Evolutionary conservation across 2,888 invertebrate genomes (phyloP), one percentile per base, ranked within the genome.

Genomic region (Clepsis dumicolana): DNA sequence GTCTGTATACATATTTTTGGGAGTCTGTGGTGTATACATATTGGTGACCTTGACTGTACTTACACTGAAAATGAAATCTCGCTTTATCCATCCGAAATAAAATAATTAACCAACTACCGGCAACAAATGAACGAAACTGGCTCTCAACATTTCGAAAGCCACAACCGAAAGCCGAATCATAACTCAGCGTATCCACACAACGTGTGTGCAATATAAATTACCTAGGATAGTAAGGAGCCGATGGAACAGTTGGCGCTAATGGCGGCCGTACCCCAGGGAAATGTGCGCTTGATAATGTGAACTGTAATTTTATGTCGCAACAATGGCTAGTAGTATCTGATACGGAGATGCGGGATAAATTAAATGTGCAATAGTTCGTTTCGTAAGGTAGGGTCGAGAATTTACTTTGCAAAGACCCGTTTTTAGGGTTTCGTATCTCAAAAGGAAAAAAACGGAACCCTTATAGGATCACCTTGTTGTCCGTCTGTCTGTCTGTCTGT

Each of bases 231-330:
- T 81, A 80, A 80, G 79, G 74, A 77, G 73, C 73, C 78, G 75
- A 85, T 83, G 89, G 88, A 91, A 91, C 93, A 93, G 93, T 92
- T 93, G 93, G 90, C 87, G 89, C 82, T 92, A 93, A 93, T 93
- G 89, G 90, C 77, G 80, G 76, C 81, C 83, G 80, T 86, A 88
- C 92, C 90, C 92, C 70, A 83, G 92, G 91, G 92, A 91, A 90
- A 89, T 89, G 64, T 35, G 60, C 41, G 54, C 67, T 61, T 67
- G 67, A 68, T 71, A 67, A 64, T 66, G 63, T 64, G 60, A 54
- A 67, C 68, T 59, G 68, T 68, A 68, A 68, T 68, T 68, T 67
- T 67, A 71, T 68, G 67, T 61, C 54, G 67, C 68, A 64, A 67
- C 67, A 67, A 67, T 67, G 68, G 62, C 65, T 70, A 61, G 59